Evolutionary conservation across 2,888 invertebrate species (phyloP), one percentile per base, ranked within the genome.

Genomic region (Luperina testacea): DNA sequence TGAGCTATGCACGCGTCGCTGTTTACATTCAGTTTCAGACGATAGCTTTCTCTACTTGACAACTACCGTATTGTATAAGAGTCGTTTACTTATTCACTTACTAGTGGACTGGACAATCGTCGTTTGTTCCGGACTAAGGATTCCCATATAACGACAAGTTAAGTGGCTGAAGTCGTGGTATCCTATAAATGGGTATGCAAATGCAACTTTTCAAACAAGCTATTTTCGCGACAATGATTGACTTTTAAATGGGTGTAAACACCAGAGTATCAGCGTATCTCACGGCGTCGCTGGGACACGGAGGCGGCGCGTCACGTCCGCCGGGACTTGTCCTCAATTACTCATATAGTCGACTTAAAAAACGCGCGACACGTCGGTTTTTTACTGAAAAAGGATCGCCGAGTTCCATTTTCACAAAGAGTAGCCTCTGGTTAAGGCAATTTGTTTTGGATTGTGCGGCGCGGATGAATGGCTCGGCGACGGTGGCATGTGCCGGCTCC

Each of bases 221-320:
- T 90, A 88, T 90, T 91, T 91, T 90, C 87, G 91, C 89, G 94
- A 94, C 94, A 95, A 94, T 94, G 95, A 95, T 95, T 95, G 95
- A 95, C 95, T 95, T 94, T 93, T 94, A 95, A 95, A 95, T 95
- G 92, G 94, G 74, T 87, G 91, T 92, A 93, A 92, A 91, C 90
- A 91, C 88, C 85, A 81, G 89, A 90, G 92, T 91, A 93, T 92
- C 90, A 90, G 89, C 90, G 91, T 92, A 90, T 88, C 88, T 90
- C 86, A 85, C 86, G 81, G 85, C 87, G 83, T 87, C 86, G 80
- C 88, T 89, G 77, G 85, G 87, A 77, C 73, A 65, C 69, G 42
- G 71, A 77, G 77, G 80, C 84, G 83, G 88, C 78, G 81, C 88
- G 87, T 90, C 90, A 92, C 90, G 92, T 90, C 88, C 77, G 72